Evolutionary conservation across 2,797 vertebrate species (phyloP), one percentile per base, ranked within the genome.

Genomic region (Micropoecilia bifurca): DNA sequence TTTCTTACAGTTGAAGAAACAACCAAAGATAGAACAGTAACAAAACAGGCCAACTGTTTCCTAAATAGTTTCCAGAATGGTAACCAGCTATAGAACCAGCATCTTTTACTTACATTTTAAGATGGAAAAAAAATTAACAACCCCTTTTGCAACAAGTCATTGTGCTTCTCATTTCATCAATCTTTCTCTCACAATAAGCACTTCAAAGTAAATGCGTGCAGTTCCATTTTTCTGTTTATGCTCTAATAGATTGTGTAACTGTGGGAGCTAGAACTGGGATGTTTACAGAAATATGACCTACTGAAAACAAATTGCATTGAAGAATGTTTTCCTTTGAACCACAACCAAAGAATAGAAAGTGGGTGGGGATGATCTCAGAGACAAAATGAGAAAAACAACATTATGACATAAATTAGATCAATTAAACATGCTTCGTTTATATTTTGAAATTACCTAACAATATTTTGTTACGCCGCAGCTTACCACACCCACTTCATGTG

Each of bases 401-500:
- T 66, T 3, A 72, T 53, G 77, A 73, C 41, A 59, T 48, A 78
- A 50, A 76, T 80, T 16, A 43, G 45, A 45, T 81, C 8, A 55
- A 69, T 39, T 71, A 59, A 45, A 8, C 63, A 72, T 72, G 45
- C 22, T 41, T 7, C 39, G 8, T 50, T 68, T 30, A 13, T 48
- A 68, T 74, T 55, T 71, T 28, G 75, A 75, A 73, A 63, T 68
- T 41, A 76, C 20, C 6, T 71, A 25, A 74, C 20, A 36, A 50
- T 75, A 55, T 13, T 85, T 75, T 78, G 36, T 78, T 76, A 50
- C 36, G 75, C 30, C 39, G 16, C 10, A 28, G 14, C 47, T 16
- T 16, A 74, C 59, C 43, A 69, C 76, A 76, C 41, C 74, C 78
- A 79, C 48, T 76, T n/a, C 57, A 77, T 39, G 76, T 47, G 25